A percentile compares a stretch with the other conserved stretches of the same genome.
These are phyloP conservation scores for Campopleginae sp. DNA, from an alignment of 2,888 invertebrate genomes.

Conservation along the genomic window DNA sequence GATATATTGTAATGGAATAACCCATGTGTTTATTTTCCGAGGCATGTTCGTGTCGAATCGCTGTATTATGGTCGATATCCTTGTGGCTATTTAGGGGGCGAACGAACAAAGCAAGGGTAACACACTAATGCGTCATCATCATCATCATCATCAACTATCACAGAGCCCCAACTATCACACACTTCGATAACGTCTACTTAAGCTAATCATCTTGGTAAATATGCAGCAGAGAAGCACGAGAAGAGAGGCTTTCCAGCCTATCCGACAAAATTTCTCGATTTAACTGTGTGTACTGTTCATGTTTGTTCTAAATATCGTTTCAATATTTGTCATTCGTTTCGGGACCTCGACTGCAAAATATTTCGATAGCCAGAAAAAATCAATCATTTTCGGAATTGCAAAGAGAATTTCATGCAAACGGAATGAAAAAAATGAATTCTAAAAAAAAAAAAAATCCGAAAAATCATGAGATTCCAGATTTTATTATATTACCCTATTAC, in stretches of 20 bases:
- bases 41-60: slow-evolving; percentile 60
- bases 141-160: slow-evolving; percentile 61
- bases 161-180: slow-evolving; percentile 56
- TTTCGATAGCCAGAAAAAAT: background rate
- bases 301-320: slow-evolving; percentile 60
- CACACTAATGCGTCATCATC: slow-evolving; percentile 58
- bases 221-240: background rate
- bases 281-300: slow-evolving; percentile 33
- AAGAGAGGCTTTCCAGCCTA: background rate
- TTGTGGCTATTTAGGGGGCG: slow-evolving; percentile 21
- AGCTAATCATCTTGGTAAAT: slow-evolving; percentile 67
- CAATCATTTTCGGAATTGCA: background rate
- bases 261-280: slow-evolving; percentile 22
- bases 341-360: slow-evolving; percentile 12
- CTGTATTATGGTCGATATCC: slow-evolving; percentile 50
- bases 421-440: no score
- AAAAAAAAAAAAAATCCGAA: background rate
- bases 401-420: background rate
- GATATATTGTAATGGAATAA: slow-evolving; percentile 9
- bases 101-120: slow-evolving; percentile 47
- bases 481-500: no score
- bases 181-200: slow-evolving; percentile 68
- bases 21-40: slow-evolving; percentile 13
- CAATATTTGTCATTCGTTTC: slow-evolving; percentile 65
- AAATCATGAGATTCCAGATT: no score